A percentile compares a stretch with the other conserved stretches of the same genome.
Evolutionary conservation across 1,140 invertebrate species (phyloP).

Genomic region (Bursaphelenchus mucronatus): DNA sequence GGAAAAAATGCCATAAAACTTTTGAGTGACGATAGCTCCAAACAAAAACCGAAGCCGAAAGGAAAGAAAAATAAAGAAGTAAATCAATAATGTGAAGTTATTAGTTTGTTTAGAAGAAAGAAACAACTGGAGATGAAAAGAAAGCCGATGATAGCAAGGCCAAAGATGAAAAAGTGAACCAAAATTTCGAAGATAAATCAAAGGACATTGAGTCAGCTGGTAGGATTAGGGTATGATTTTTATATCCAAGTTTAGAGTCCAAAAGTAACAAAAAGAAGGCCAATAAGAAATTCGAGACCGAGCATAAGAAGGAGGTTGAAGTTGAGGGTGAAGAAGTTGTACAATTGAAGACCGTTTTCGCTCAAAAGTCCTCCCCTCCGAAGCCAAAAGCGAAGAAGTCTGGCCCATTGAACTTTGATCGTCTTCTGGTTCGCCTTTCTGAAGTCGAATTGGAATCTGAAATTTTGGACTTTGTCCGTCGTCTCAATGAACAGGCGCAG

Average conservation of each 20-base stretch:
- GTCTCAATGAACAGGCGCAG: neutral
- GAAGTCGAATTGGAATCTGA: constrained; percentile 4
- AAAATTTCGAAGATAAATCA: too few species aligned
- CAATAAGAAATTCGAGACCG: constrained; percentile 1
- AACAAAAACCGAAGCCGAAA: constrained; percentile 24
- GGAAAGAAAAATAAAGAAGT: constrained; percentile 20
- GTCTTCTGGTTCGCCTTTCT: constrained; percentile 2
- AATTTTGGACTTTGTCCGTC: neutral
- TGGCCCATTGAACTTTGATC: constrained; percentile 4
- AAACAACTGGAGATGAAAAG: constrained; percentile 14
- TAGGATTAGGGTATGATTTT: too few species aligned
- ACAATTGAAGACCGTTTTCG: constrained; percentile 17
- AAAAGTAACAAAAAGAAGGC: constrained; percentile 6
- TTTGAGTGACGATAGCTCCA: constrained; percentile 22
- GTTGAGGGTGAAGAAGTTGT: constrained; percentile 16
- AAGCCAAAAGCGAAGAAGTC: neutral
- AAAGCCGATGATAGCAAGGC: constrained; percentile 12
- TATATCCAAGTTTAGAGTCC: neutral
- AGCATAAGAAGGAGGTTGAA: constrained; percentile 8
- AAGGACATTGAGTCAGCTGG: too few species aligned
- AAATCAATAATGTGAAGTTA: constrained; percentile 14
- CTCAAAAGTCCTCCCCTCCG: neutral
- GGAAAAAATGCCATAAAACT: constrained; percentile 17
- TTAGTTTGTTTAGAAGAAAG: constrained; percentile 18
- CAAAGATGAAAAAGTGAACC: too few species aligned